These are phyloP conservation scores for Drosophila mimica DNA, from an alignment of 2,888 invertebrate species.

Conservation along the genomic window DNA sequence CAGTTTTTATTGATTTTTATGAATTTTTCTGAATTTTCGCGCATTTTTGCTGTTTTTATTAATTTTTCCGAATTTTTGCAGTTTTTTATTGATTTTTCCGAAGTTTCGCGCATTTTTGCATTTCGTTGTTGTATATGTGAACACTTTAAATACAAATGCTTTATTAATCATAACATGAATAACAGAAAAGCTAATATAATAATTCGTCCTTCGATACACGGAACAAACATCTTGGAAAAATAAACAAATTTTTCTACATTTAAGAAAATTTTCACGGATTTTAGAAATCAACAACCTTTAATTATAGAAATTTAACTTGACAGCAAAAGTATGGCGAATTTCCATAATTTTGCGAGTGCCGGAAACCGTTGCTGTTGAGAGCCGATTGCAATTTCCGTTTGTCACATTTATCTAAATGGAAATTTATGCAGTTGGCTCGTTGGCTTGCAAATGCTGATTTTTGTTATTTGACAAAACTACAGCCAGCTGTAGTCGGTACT, in stretches of 20 bases:
- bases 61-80: too few species aligned
- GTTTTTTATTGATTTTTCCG: too few species aligned
- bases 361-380: slow-evolving; percentile 61
- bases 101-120: too few species aligned
- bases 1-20: too few species aligned
- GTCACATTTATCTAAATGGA: slow-evolving; percentile 76
- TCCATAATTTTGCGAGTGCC: slow-evolving; percentile 1
- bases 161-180: neutral
- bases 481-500: neutral
- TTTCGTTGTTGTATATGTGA: neutral
- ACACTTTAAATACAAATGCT: neutral
- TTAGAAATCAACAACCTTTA: too few species aligned
- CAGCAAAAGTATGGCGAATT: neutral
- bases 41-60: too few species aligned
- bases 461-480: slow-evolving; percentile 14
- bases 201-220: neutral
- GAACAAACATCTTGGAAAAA: neutral
- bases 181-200: neutral
- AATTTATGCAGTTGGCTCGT: slow-evolving; percentile 64
- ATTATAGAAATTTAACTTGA: neutral
- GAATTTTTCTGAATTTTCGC: too few species aligned
- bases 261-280: too few species aligned
- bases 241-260: neutral
- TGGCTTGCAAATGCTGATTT: neutral
- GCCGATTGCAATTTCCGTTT: slow-evolving; percentile 76